Conservation (phyloP, 2,113 vertebrate genomes). For the Tupaia chinensis region DNA sequence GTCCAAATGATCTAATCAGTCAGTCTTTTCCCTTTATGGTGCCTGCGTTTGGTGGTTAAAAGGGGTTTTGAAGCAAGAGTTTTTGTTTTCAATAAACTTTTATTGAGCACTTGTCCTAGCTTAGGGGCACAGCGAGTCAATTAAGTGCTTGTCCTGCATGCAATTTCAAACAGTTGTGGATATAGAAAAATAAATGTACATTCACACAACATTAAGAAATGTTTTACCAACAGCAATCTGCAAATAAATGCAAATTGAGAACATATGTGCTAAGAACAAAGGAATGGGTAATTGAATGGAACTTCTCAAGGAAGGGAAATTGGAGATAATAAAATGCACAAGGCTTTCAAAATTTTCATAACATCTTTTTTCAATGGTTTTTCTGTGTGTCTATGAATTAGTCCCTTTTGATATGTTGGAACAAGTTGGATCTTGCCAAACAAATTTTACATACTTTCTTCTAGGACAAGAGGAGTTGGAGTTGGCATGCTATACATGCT, state of each 20-base stretch:
- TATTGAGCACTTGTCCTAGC: constrained; percentile 27
- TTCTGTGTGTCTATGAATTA: constrained; percentile 11
- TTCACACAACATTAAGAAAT: constrained; percentile 71
- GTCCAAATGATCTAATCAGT: background rate
- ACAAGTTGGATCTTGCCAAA: background rate
- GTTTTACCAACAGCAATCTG: constrained; percentile 60
- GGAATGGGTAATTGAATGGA: constrained; percentile 60
- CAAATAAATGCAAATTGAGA: constrained; percentile 73
- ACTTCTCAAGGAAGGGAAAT: constrained; percentile 29
- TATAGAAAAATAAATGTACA: constrained; percentile 55
- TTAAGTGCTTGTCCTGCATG: constrained; percentile 25
- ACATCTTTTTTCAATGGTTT: background rate
- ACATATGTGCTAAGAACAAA: constrained; percentile 72
- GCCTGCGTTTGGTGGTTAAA: constrained; percentile 23
- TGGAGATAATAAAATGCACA: constrained; percentile 24
- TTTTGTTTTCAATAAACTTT: constrained; percentile 58
- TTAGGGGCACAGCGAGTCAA: constrained; percentile 26
- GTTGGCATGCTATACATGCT: background rate
- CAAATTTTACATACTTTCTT: background rate
- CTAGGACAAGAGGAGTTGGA: background rate
- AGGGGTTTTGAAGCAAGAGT: background rate
- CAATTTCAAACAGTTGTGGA: constrained; percentile 55
- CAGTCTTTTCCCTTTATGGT: background rate
- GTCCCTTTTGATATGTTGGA: background rate
- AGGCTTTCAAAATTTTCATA: constrained; percentile 4